Evolutionary conservation across 2,797 vertebrate genomes (phyloP).

Genomic region (Sitta carolinensis): DNA sequence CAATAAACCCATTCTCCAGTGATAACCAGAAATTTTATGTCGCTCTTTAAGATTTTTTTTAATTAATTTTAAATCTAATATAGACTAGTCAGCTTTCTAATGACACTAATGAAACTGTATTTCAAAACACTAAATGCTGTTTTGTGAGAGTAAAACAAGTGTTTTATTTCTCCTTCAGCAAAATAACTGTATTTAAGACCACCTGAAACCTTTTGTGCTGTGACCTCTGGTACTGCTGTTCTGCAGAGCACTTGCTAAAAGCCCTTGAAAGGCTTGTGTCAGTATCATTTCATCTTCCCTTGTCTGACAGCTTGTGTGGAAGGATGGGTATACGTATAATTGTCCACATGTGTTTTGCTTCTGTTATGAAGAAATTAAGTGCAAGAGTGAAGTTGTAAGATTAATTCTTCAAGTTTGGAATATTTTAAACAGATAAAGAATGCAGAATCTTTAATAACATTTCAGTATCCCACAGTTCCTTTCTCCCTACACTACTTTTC

Average conservation of each 20-base stretch:
- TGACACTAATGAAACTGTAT: constrained; percentile 5
- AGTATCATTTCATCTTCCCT: not conserved
- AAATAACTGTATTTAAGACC: not conserved
- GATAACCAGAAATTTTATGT: not conserved
- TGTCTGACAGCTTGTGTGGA: not conserved
- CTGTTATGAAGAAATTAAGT: not conserved
- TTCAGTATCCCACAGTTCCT: not conserved
- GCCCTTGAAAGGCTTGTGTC: not conserved
- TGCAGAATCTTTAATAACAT: not conserved
- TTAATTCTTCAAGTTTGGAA: not conserved
- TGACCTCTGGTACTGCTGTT: constrained; percentile 1
- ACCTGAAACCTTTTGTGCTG: not conserved
- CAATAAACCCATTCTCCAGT: not conserved
- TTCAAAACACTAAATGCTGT: constrained; percentile 57
- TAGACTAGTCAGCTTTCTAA: constrained; percentile 14
- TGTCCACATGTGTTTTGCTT: not conserved
- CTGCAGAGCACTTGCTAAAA: not conserved
- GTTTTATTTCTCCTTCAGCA: constrained; percentile 20
- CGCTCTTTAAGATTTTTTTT: not conserved
- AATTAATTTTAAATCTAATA: not conserved
- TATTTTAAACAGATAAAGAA: not conserved
- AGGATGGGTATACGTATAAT: not conserved
- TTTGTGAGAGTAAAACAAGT: constrained; percentile 1
- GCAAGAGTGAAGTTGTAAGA: not conserved
- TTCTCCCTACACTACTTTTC: not conserved